Evolutionary conservation across 2,888 invertebrate genomes (phyloP).

Genomic region (Acanthacorydalis orientalis): DNA sequence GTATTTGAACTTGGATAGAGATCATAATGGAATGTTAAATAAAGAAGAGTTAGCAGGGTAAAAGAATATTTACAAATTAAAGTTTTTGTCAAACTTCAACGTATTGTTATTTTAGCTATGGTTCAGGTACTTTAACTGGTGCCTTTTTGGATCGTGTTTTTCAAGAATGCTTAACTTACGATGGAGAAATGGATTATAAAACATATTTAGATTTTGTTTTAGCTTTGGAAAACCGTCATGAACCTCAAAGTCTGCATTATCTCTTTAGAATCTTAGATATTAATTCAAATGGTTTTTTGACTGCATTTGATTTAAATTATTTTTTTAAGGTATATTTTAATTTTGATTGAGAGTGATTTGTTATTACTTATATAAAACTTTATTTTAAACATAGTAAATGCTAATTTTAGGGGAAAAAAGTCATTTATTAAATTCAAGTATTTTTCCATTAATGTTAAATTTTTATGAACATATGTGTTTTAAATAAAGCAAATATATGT

Average conservation of each 20-base stretch:
- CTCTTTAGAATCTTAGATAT: conserved; percentile 84
- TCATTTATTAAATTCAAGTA: neutral
- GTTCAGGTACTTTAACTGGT: conserved; percentile 78
- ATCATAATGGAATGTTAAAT: conserved; percentile 92
- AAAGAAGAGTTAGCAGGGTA: conserved; percentile 76
- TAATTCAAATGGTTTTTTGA: conserved; percentile 71
- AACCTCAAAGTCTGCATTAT: conserved; percentile 82
- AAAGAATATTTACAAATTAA: conserved; percentile 9
- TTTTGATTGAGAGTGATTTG: neutral
- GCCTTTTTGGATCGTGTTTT: conserved; percentile 87
- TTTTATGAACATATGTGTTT: too few species aligned
- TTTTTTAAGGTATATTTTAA: conserved; percentile 57
- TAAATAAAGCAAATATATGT: conserved; percentile 1
- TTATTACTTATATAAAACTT: neutral
- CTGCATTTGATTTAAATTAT: conserved; percentile 79
- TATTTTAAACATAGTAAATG: neutral
- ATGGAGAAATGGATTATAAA: conserved; percentile 94
- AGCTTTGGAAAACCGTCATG: conserved; percentile 79
- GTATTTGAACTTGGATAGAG: conserved; percentile 82
- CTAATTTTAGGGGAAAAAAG: neutral
- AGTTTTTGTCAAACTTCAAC: conserved; percentile 5
- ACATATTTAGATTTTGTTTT: conserved; percentile 89
- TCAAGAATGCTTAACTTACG: conserved; percentile 88
- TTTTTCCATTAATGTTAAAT: neutral
- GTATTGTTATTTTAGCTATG: conserved; percentile 39